Evolutionary conservation across 2,888 invertebrate species (phyloP).

Genomic region (Cataglyphis livida): DNA sequence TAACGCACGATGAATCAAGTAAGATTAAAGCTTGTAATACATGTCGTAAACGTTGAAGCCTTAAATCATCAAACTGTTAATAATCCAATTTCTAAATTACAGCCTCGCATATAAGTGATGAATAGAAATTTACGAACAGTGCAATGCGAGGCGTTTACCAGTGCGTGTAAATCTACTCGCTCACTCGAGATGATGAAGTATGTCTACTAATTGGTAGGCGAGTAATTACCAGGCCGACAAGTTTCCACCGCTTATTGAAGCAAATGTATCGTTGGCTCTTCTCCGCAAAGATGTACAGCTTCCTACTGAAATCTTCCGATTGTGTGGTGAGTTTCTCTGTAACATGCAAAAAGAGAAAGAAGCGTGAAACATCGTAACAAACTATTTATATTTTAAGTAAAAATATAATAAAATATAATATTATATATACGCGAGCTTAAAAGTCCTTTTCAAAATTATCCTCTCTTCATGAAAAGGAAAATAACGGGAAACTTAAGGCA

Average conservation of each 20-base stretch:
- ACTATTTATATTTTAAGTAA: not conserved
- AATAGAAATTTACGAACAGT: constrained; percentile 53
- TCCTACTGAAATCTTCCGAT: constrained; percentile 88
- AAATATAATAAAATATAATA: not conserved
- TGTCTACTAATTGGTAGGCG: constrained; percentile 64
- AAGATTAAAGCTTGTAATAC: constrained; percentile 66
- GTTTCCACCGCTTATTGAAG: constrained; percentile 91
- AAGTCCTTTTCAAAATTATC: not conserved
- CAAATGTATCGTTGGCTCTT: constrained; percentile 91
- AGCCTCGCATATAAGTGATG: constrained; percentile 29
- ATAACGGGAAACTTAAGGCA: not conserved
- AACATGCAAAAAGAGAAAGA: constrained; percentile 81
- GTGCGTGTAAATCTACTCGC: constrained; percentile 57
- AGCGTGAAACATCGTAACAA: not conserved
- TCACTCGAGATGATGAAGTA: constrained; percentile 55
- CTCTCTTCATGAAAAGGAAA: not conserved
- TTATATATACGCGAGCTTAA: not conserved
- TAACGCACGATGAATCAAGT: constrained; percentile 8
- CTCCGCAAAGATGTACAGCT: constrained; percentile 90
- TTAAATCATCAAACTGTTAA: constrained; percentile 31
- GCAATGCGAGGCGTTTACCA: constrained; percentile 47
- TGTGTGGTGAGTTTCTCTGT: constrained; percentile 90
- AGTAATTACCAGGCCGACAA: constrained; percentile 89
- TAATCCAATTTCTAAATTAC: constrained; percentile 45
- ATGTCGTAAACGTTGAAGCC: constrained; percentile 55